Evolutionary conservation across 1,140 invertebrate species (phyloP), one percentile per base, ranked within the genome.

Genomic region (Anastrepha ludens): DNA sequence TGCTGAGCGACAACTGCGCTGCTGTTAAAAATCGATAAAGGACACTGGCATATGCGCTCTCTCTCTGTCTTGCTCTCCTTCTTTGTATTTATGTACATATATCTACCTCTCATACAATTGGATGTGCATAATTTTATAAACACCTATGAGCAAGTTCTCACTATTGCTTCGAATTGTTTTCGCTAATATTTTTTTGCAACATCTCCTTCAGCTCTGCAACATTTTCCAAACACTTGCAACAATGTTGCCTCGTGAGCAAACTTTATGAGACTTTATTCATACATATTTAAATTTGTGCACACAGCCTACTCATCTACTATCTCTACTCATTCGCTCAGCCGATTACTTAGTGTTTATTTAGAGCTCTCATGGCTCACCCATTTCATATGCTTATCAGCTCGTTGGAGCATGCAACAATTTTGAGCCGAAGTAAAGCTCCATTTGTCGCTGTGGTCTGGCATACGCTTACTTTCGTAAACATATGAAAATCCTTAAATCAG

Each of bases 21-120:
- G 70, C 47, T 78, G 70, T 78, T 78, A 78, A 55, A 81, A 81
- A 81, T 81, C 74, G 47, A 81, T 81, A 81, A 81, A 81, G 74
- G 74, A 81, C 74, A 58, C 29, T 81, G 47, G 44, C 70, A 50
- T 6, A 29, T 74, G 47, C 17, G 39, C 2, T 67, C 64, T 67
- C 11, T 67, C n/a, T 8, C 50, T 55, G 50, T 11, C 50, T 55
- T 55, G 6, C 50, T 55, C 50, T 1, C 47, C 11, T 2, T 62
- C 17, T 67, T 29, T 29, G 29, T 29, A 29, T 62, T 62, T 62
- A 62, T 55, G 2, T 55, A 6, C 7, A 67, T 78, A 11, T 78
- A 11, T 7, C 11, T 41, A 44, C 11, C 44, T 47, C 41, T 74
- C 41, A 39, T 44, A 74, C 17, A 74, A 11, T 11, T 55, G 50